Evolutionary conservation across 92 coral and sea anemone genomes (phyloP), one percentile per base, ranked within the genome.

Genomic region (Phenganax marumi): DNA sequence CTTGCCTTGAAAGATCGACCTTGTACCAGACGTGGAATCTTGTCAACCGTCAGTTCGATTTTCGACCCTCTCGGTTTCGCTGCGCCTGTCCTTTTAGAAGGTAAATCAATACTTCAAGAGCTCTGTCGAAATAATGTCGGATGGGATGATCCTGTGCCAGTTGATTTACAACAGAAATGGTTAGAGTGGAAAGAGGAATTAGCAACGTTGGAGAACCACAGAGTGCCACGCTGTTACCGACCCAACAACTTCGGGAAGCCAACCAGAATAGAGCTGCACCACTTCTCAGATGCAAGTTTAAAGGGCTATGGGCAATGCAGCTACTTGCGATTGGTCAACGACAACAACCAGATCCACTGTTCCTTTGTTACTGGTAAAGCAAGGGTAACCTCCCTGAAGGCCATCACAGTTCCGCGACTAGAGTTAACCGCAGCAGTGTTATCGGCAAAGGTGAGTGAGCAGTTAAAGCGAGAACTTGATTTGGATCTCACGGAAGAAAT

Each of bases 161-260:
- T n/a, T n/a, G n/a, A n/a, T n/a, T n/a, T n/a, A n/a, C n/a, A n/a
- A n/a, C n/a, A n/a, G n/a, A n/a, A n/a, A n/a, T n/a, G n/a, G n/a
- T n/a, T n/a, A n/a, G n/a, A n/a, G n/a, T n/a, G n/a, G n/a, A n/a
- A n/a, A n/a, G n/a, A n/a, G 17, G 60, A 54, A 17, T 17, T 54
- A 17, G 17, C 60, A 17, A 10, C 10, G 10, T 17, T 54, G 60
- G 60, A 54, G 60, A 10, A 17, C 60, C 11, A 81, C 14, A 86
- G 74, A 56, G 72, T 86, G 56, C 76, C 63, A 4, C 72, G 91
- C 52, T 85, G 91, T 48, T 88, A 70, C 88, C 84, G 84, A 75
- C 91, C 91, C 16, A 72, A 68, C 14, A 80, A 77, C 14, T 89
- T 85, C 63, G 87, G 87, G 24, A 69, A 71, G 19, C 53, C 76